A percentile compares a stretch with the other conserved stretches of the same genome.
These are phyloP conservation scores for Papilio aristodemus DNA, from an alignment of 1,140 invertebrate genomes.

Conservation along the genomic window DNA sequence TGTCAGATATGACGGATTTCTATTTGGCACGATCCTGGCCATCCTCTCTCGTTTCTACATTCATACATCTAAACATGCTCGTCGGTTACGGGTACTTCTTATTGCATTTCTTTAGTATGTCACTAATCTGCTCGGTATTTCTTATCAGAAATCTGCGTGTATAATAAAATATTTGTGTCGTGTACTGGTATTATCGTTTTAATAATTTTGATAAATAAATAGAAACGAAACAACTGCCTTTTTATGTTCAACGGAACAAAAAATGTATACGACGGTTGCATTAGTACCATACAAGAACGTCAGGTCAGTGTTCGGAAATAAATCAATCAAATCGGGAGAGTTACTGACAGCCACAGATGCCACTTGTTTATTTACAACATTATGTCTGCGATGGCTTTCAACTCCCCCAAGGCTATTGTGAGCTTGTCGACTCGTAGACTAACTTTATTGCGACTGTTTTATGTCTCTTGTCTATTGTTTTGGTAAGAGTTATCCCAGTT, in stretches of 20 bases:
- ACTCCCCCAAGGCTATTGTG: neutral
- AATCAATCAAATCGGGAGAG: constrained; percentile 25
- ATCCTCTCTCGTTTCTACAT: no score
- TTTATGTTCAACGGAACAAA: neutral
- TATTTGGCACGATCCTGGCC: no score
- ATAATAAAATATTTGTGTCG: no score
- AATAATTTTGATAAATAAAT: no score
- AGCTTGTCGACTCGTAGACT: neutral
- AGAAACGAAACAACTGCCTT: no score
- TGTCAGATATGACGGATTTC: no score
- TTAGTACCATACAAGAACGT: neutral
- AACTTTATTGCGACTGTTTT: neutral
- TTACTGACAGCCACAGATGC: constrained; percentile 21
- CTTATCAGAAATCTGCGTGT: no score
- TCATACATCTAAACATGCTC: no score
- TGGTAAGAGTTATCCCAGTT: neutral
- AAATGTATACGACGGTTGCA: constrained; percentile 6
- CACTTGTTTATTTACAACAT: constrained; percentile 12
- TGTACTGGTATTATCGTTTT: no score
- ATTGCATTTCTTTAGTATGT: no score
- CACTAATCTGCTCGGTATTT: no score
- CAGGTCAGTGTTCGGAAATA: constrained; percentile 16
- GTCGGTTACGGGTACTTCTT: no score
- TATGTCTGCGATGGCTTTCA: neutral
- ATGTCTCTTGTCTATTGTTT: neutral